Base-by-base conservation (phyloP, 2,113 vertebrate species). In the Madoqua kirkii region DNA sequence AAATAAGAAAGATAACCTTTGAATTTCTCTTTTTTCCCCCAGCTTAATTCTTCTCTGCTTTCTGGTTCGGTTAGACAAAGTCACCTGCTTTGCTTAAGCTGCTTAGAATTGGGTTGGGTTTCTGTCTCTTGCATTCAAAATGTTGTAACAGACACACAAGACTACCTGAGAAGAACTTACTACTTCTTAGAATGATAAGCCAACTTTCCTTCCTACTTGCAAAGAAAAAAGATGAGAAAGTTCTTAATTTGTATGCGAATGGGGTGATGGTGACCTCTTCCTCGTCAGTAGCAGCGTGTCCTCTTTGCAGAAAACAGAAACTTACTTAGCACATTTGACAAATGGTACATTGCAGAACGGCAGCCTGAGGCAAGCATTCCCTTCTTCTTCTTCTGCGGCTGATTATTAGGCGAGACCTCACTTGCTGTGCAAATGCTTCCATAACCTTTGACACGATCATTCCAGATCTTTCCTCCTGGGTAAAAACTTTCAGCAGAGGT, bases 231-330 rank as follows among this genome's bases (percentile, higher is more conserved):
- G 96, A 94, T 71, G 84, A 95, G 94, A 82, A 55, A 87, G 96
- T 74, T 84, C 92, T 96, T 97, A 95, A 98, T 98, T 97, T 98
- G 95, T 95, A 98, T 98, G 97, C 96, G 98, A 98, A 98, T 98
- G 94, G 88, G 97, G 89, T 97, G 97, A 96, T 96, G 82, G 71
- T 98, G 97, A 98, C 98, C 98, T 96, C 96, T 52, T 92, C 97
- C 95, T 97, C 98, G 3, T 87, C 95, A 48, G 15, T 85, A 93
- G 95, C 87, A 96, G 95, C 90, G 71, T 98, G 96, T 96, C 97
- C 96, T 95, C 97, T 89, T 93, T 96, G 33, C 89, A 94, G 94
- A 98, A 98, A 98, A 92, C 85, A 0, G 3, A 89, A 96, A 87
- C 94, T 94, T 96, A 93, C 33, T 89, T 98, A 96, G 93, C 81